Evolutionary conservation across 2,113 vertebrate genomes (phyloP).

Genomic region (Aspiorhynchus laticeps): DNA sequence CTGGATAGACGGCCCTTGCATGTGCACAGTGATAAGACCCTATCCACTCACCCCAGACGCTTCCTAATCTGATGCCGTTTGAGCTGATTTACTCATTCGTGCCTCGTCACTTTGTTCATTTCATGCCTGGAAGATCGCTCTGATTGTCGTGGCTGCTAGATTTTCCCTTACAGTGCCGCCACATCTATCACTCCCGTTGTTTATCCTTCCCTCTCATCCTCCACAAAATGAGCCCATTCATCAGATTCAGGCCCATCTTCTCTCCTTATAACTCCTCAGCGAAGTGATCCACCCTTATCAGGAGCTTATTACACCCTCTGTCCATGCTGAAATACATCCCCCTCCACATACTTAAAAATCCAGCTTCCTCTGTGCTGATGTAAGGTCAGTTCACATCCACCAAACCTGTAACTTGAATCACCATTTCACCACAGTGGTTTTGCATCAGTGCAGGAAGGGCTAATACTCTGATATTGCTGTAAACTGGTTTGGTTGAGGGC

Average conservation of each 20-base stretch:
- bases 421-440: background rate
- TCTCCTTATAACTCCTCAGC: slow-evolving; percentile 56
- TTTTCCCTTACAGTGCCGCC: slow-evolving; percentile 66
- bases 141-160: slow-evolving; percentile 65
- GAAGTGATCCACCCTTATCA: slow-evolving; percentile 46
- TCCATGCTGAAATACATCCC: background rate
- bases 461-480: no score
- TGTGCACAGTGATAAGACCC: background rate
- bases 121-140: slow-evolving; percentile 66
- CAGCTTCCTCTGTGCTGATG: background rate
- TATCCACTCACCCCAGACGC: background rate
- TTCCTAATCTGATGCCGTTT: slow-evolving; percentile 38
- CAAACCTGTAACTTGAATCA: background rate
- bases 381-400: background rate
- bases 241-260: slow-evolving; percentile 55
- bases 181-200: slow-evolving; percentile 68
- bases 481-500: no score
- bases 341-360: background rate
- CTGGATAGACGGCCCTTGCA: background rate
- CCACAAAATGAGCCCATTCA: slow-evolving; percentile 67
- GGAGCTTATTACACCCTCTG: background rate
- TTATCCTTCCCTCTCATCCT: slow-evolving; percentile 62
- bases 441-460: background rate
- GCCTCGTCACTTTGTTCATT: slow-evolving; percentile 67
- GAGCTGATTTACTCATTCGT: slow-evolving; percentile 57